Evolutionary conservation across 2,797 vertebrate genomes (phyloP).

Genomic region (Smutsia gigantea): DNA sequence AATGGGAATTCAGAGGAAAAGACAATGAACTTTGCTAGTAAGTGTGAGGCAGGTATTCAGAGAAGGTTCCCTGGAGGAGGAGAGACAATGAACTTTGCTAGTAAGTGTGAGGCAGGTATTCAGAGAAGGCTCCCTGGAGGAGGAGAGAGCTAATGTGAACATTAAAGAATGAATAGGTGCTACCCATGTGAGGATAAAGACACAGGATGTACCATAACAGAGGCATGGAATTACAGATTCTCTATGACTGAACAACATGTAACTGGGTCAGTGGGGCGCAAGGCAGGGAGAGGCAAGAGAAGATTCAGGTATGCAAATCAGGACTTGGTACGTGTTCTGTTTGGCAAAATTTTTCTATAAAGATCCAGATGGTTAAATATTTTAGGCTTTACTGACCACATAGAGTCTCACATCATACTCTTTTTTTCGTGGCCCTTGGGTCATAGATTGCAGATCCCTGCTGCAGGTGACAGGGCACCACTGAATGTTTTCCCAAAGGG

Average conservation of each 20-base stretch:
- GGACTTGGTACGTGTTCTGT: background rate
- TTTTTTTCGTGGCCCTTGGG: background rate
- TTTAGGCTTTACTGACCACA: background rate
- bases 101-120: background rate
- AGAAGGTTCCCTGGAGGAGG: background rate
- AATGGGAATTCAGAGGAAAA: background rate
- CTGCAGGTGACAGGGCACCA: background rate
- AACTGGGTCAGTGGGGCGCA: background rate
- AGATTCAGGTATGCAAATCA: background rate
- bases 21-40: background rate
- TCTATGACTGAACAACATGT: background rate
- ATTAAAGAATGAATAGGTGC: background rate
- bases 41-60: background rate
- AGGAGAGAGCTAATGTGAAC: background rate
- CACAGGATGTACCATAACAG: background rate
- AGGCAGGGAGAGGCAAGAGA: background rate
- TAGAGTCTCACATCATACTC: background rate
- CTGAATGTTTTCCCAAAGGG: background rate
- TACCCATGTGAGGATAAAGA: background rate
- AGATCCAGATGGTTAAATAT: background rate
- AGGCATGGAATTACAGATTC: background rate
- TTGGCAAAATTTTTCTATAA: background rate
- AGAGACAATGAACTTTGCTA: background rate
- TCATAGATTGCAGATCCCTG: background rate
- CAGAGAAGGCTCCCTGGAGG: background rate